A percentile compares a stretch with the other conserved stretches of the same genome.
Conservation (phyloP, 1,140 invertebrate species). For the Aphaenogaster floridana region DNA sequence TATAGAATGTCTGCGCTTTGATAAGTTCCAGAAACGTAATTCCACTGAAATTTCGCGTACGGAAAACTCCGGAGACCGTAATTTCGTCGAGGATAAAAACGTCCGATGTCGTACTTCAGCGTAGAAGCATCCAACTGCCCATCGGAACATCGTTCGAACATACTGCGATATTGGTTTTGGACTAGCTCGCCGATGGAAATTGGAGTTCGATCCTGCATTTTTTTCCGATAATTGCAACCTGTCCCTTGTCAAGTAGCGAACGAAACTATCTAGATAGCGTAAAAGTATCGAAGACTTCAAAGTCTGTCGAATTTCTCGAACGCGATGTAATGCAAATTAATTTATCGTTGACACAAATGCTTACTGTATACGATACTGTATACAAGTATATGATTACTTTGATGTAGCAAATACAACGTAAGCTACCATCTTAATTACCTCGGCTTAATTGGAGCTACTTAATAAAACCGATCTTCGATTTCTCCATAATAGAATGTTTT, state of each 20-base stretch:
- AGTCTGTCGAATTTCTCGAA: background rate
- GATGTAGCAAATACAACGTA: background rate
- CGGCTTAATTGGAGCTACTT: background rate
- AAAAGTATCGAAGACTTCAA: constrained; percentile 3
- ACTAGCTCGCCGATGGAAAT: background rate
- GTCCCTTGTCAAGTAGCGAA: constrained; percentile 23
- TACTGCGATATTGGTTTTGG: background rate
- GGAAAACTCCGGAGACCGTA: background rate
- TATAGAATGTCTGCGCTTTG: background rate
- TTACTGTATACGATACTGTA: background rate
- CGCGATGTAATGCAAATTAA: background rate
- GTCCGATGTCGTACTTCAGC: constrained; percentile 23
- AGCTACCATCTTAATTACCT: background rate
- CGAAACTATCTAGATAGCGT: background rate
- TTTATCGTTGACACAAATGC: background rate
- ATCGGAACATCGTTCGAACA: background rate
- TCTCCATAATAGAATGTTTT: background rate
- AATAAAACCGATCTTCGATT: background rate
- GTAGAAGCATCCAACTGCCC: background rate
- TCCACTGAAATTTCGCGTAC: constrained; percentile 25
- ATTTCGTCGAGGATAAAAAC: constrained; percentile 44
- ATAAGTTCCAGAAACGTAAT: background rate
- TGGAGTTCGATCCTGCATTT: constrained; percentile 25
- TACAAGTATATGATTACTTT: background rate
- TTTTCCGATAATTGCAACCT: constrained; percentile 63